A percentile compares a stretch with the other conserved stretches of the same genome.
These are phyloP conservation scores for Theretra japonica DNA, from an alignment of 2,888 invertebrate genomes.

Conservation along the genomic window DNA sequence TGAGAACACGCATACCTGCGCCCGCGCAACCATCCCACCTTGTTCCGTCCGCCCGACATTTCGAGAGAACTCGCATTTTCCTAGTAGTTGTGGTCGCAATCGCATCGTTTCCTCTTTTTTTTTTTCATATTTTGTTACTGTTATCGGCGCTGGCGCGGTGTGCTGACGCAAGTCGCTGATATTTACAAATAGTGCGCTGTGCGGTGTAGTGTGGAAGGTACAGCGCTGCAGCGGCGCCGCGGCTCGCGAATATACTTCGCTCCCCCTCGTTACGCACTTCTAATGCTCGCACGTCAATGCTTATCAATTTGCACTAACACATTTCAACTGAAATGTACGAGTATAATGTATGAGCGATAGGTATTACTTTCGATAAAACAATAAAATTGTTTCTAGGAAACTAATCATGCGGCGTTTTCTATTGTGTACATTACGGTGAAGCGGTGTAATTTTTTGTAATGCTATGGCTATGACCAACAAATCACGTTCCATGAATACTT, in stretches of 20 bases:
- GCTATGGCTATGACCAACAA: constrained; percentile 5
- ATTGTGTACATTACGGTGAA: constrained; percentile 25
- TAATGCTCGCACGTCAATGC: constrained; percentile 22
- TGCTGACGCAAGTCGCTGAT: constrained; percentile 36
- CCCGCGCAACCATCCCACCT: constrained; percentile 73
- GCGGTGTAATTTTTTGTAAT: constrained; percentile 25
- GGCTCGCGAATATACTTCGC: not conserved
- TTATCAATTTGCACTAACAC: constrained; percentile 32
- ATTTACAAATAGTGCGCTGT: constrained; percentile 28
- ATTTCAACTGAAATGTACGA: constrained; percentile 27
- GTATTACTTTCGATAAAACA: constrained; percentile 25
- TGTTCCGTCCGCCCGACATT: constrained; percentile 62
- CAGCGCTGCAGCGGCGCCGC: no score
- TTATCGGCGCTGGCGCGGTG: constrained; percentile 40
- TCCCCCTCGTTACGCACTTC: constrained; percentile 16
- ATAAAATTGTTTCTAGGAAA: constrained; percentile 25
- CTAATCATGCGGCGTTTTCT: constrained; percentile 23
- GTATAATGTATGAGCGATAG: constrained; percentile 16
- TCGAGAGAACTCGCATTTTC: constrained; percentile 72
- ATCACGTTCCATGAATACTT: not conserved
- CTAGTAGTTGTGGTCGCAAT: constrained; percentile 57
- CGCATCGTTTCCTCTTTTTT: constrained; percentile 53
- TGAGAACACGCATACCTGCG: constrained; percentile 82
- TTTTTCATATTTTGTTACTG: constrained; percentile 43
- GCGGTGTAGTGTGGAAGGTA: no score